Percentiles rank a stretch among this genome's conserved stretches.
Conservation (phyloP, 1,140 invertebrate genomes). For the Diploscapter pachys region DNA sequence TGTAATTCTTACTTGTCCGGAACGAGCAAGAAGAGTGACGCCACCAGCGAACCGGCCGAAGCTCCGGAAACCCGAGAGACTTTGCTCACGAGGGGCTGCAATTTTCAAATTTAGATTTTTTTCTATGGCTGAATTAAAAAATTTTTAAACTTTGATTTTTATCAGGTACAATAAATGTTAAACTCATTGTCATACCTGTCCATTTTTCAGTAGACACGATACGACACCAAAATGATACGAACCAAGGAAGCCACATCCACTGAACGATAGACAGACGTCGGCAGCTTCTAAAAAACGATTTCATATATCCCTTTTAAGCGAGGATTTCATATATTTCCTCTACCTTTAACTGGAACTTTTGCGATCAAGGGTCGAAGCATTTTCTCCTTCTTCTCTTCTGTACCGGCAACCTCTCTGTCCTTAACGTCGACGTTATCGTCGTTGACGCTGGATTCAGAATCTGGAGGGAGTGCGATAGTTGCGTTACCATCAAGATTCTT, state of each 20-base stretch:
- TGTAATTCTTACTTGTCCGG: conserved; percentile 40
- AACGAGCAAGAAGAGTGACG: conserved; percentile 42
- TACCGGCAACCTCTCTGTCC: too few relatives aligned
- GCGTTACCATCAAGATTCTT: too few relatives aligned
- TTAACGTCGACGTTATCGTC: too few relatives aligned
- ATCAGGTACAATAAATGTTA: neutral
- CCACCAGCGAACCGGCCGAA: conserved; percentile 53
- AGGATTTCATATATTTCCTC: too few relatives aligned
- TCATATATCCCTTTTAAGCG: too few relatives aligned
- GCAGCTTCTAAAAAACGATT: conserved; percentile 3
- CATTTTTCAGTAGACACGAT: conserved; percentile 50
- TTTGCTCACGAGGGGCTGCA: conserved; percentile 29
- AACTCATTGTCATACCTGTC: conserved; percentile 41
- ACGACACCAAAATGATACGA: conserved; percentile 57
- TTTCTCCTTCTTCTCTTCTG: too few relatives aligned
- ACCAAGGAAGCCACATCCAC: conserved; percentile 50
- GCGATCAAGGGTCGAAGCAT: too few relatives aligned
- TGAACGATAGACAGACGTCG: conserved; percentile 26
- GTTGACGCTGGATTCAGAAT: too few relatives aligned
- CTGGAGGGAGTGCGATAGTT: too few relatives aligned
- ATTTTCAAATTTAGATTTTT: conserved; percentile 20
- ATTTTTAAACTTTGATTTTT: neutral
- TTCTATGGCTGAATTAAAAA: conserved; percentile 5
- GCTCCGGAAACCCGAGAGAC: conserved; percentile 47
- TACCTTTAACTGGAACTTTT: too few relatives aligned